Evolutionary conservation across 2,113 vertebrate genomes (phyloP), one percentile per base, ranked within the genome.

Genomic region (Clarias macrocephalus): DNA sequence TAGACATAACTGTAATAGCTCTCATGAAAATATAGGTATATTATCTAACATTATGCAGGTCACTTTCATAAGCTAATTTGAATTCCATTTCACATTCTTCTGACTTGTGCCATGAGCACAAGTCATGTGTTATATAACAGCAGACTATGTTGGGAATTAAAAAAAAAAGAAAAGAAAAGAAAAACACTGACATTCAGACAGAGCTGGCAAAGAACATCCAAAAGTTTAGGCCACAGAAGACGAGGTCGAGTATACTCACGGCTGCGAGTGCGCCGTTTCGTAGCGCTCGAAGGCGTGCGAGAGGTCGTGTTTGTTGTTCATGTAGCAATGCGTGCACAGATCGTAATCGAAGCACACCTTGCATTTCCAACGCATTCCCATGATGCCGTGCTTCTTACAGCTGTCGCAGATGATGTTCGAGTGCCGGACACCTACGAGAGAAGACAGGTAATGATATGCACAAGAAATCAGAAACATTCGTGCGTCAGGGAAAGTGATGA

Each of bases 391-490:
- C 92, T 98, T 99, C 95, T 98, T 99, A 93, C 98, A 99, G 91
- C 96, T 97, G 94, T 99, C 98, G 2, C 98, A 99, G 93, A 99
- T 99, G 91, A 99, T 99, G 92, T 99, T 99, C 85, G 97, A 98
- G 92, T 99, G 98, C 19, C 98, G 97, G 37, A 99, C 97, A 13
- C 98, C 98, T 99, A 81, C 5, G 37, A 48, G 65, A 76, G 60
- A 77, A 76, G 81, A 62, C 76, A 80, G 57, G 72, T 1, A 8
- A 13, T 23, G 16, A 56, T 7, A 84, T 23, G 5, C 9, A 10
- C 13, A 30, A 19, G 52, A 13, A 59, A 59, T 25, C 19, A 70
- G 18, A 54, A 59, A 76, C 54, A 18, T 25, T 25, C 0, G 8
- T 13, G 25, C 18, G 56, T 15, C 60, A 12, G 48, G 23, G 48